phyloP scores from a whole-genome alignment of 2,113 vertebrate species.

The Rattus rattus region DNA sequence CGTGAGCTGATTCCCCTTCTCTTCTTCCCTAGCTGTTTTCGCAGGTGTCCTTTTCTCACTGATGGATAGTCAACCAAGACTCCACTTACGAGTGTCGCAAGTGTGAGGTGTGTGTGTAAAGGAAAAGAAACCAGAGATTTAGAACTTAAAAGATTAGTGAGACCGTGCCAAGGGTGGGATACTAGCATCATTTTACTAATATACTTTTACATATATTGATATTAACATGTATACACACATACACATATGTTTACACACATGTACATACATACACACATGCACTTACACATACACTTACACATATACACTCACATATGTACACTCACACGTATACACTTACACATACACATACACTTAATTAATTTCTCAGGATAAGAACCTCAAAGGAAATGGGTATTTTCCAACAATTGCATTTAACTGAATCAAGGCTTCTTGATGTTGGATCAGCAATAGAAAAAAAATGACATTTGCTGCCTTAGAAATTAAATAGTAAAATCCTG shows the following conservation, averaged over 20 bases:
- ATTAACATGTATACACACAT: neutral
- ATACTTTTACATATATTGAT: neutral
- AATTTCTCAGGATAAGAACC: slow-evolving; percentile 35
- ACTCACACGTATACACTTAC: no score
- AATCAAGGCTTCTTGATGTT: slow-evolving; percentile 55
- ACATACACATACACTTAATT: neutral
- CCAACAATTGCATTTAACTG: slow-evolving; percentile 71
- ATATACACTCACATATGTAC: no score
- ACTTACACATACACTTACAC: no score
- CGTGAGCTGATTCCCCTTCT: neutral
- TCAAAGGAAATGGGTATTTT: slow-evolving; percentile 17
- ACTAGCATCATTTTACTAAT: neutral
- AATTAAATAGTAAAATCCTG: slow-evolving; percentile 79
- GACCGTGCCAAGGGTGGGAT: neutral
- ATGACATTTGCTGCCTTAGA: slow-evolving; percentile 47
- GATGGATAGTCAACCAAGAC: neutral
- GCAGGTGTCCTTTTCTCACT: neutral
- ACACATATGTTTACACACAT: no score
- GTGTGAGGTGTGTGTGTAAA: neutral
- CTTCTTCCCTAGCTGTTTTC: no score
- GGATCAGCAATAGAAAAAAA: slow-evolving; percentile 69
- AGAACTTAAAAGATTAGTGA: neutral
- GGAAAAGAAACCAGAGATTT: neutral
- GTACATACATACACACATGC: no score
- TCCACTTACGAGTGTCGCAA: neutral